These are phyloP conservation scores for Takifugu ocellatus DNA, from an alignment of 2,797 vertebrate genomes.

Conservation along the genomic window DNA sequence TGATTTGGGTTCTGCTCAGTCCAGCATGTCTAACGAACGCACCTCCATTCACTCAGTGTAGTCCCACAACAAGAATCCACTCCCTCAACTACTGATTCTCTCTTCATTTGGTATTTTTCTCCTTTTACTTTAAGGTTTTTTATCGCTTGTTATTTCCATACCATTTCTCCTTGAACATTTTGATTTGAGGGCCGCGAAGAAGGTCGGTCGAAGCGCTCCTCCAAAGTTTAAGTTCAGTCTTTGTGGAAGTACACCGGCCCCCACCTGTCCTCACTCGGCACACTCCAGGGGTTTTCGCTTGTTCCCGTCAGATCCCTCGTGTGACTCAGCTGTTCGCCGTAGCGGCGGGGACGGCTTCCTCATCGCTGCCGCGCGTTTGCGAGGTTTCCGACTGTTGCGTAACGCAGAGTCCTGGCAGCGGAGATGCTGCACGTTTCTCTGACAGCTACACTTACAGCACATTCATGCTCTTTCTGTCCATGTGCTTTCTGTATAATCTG, in stretches of 20 bases:
- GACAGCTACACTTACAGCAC: slow-evolving; percentile 40
- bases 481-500: slow-evolving; percentile 46
- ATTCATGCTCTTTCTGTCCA: slow-evolving; percentile 16
- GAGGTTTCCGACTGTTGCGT: slow-evolving; percentile 37
- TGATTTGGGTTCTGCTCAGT: slow-evolving; percentile 28
- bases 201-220: not conserved
- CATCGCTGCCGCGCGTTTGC: slow-evolving; percentile 53
- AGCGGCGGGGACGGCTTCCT: slow-evolving; percentile 33
- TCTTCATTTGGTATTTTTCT: slow-evolving; percentile 17
- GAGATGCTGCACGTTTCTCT: slow-evolving; percentile 33
- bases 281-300: not conserved
- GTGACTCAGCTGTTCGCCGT: slow-evolving; percentile 37
- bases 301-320: slow-evolving; percentile 14
- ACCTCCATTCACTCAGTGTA: slow-evolving; percentile 40
- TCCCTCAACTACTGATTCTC: slow-evolving; percentile 35
- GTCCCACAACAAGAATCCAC: slow-evolving; percentile 35
- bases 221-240: too few relatives aligned
- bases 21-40: slow-evolving; percentile 36
- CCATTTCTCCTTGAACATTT: slow-evolving; percentile 18
- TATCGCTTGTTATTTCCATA: not conserved
- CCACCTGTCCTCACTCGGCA: slow-evolving; percentile 29
- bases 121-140: slow-evolving; percentile 33
- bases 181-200: slow-evolving; percentile 9
- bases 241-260: not conserved
- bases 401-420: slow-evolving; percentile 36